phyloP scores from a whole-genome alignment of 2,797 vertebrate genomes.

The Salmo trutta region DNA sequence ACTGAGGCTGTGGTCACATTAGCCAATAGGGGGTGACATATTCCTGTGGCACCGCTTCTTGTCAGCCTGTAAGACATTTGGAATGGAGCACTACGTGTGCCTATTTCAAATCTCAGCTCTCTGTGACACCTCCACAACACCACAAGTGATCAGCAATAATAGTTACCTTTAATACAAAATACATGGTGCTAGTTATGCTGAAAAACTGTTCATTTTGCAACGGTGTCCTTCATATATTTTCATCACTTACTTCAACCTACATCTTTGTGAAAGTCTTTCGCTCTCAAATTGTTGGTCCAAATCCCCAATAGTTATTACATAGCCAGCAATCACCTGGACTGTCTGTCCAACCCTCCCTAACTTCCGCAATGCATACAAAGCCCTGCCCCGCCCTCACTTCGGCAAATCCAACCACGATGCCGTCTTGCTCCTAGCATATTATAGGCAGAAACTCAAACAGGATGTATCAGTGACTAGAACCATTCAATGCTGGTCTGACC shows the following conservation, averaged over 20 bases:
- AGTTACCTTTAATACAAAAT: background rate
- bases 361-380: no score
- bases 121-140: background rate
- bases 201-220: background rate
- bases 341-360: background rate
- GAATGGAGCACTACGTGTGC: background rate
- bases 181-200: background rate
- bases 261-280: background rate
- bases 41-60: background rate
- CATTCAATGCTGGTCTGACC: no score
- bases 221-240: background rate
- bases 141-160: no score
- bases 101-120: background rate
- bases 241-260: background rate
- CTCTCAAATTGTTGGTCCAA: background rate
- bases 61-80: background rate
- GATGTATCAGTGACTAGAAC: no score
- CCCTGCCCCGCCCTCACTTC: no score
- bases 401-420: no score
- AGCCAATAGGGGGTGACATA: slow-evolving; percentile 21
- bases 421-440: no score
- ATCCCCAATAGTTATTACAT: no score
- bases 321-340: background rate
- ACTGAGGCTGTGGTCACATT: slow-evolving; percentile 2
- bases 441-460: no score